A percentile compares a stretch with the other conserved stretches of the same genome.
phyloP scores from a whole-genome alignment of 2,113 vertebrate species.

The Hucho hucho region DNA sequence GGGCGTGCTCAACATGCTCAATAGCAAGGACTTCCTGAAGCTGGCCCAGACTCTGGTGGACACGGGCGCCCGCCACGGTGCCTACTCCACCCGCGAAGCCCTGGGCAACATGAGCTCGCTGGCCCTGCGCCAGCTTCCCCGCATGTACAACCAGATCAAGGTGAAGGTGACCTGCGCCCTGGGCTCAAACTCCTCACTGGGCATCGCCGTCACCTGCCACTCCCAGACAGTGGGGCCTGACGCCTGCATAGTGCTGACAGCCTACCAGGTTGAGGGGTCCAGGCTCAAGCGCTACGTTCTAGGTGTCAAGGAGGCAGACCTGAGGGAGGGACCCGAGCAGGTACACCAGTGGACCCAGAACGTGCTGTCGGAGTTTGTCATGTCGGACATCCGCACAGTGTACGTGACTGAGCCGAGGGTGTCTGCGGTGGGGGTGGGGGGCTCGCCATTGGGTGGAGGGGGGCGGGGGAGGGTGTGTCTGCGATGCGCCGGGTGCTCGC shows the following conservation, averaged over 20 bases:
- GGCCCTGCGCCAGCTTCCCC: conserved; percentile 92
- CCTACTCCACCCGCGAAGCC: conserved; percentile 91
- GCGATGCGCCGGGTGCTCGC: conserved; percentile 91
- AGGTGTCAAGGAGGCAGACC: conserved; percentile 87
- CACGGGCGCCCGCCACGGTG: conserved; percentile 91
- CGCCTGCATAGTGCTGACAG: conserved; percentile 91
- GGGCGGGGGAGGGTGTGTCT: conserved; percentile 89
- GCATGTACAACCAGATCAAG: conserved; percentile 99
- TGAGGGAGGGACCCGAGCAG: conserved; percentile 88
- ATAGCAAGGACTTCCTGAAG: conserved; percentile 95
- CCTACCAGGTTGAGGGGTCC: conserved; percentile 92
- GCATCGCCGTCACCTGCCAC: conserved; percentile 95
- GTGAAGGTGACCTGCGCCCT: conserved; percentile 97
- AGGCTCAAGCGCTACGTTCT: conserved; percentile 92
- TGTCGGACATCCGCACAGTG: conserved; percentile 95
- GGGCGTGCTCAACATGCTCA: conserved; percentile 86
- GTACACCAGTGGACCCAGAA: conserved; percentile 98
- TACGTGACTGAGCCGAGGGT: conserved; percentile 89
- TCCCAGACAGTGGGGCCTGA: conserved; percentile 87
- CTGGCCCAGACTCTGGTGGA: conserved; percentile 95
- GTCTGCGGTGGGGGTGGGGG: conserved; percentile 68
- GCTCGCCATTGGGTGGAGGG: conserved; percentile 78
- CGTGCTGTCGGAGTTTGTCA: conserved; percentile 96
- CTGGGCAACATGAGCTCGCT: conserved; percentile 93
- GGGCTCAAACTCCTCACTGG: conserved; percentile 89